Percentiles rank a stretch among this genome's conserved stretches.
phyloP scores from a whole-genome alignment of 1,140 invertebrate genomes.

The Reticulitermes speratus region DNA sequence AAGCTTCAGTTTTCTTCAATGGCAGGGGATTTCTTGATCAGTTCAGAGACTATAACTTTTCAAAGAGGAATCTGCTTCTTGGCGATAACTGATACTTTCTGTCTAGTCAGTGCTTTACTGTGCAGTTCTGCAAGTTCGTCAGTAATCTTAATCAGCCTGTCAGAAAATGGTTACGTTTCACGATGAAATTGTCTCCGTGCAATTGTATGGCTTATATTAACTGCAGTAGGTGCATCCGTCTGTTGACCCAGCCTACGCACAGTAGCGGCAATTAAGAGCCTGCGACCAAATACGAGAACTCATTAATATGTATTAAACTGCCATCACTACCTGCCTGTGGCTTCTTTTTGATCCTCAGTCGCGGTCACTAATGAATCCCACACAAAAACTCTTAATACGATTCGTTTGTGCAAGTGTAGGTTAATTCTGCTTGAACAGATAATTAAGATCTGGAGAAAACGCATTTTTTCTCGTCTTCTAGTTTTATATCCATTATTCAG shows the following conservation, averaged over 20 bases:
- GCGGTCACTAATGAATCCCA: background rate
- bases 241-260: background rate
- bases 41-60: too few relatives aligned
- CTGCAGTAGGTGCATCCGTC: background rate
- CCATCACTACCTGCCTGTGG: background rate
- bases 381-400: constrained; percentile 8
- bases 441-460: background rate
- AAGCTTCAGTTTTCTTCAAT: too few relatives aligned
- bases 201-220: too few relatives aligned
- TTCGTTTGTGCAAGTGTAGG: constrained; percentile 10
- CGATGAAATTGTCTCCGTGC: too few relatives aligned
- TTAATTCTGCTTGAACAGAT: background rate
- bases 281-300: background rate
- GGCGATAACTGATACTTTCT: too few relatives aligned
- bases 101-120: too few relatives aligned
- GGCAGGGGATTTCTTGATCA: too few relatives aligned
- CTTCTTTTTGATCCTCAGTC: background rate
- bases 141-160: too few relatives aligned
- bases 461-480: background rate
- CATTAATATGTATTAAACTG: constrained; percentile 17
- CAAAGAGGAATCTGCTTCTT: too few relatives aligned
- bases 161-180: too few relatives aligned
- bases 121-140: too few relatives aligned
- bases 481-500: background rate
- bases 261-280: background rate